These are phyloP conservation scores for Ailuropoda melanoleuca DNA, from an alignment of 2,113 vertebrate genomes.

Conservation along the genomic window DNA sequence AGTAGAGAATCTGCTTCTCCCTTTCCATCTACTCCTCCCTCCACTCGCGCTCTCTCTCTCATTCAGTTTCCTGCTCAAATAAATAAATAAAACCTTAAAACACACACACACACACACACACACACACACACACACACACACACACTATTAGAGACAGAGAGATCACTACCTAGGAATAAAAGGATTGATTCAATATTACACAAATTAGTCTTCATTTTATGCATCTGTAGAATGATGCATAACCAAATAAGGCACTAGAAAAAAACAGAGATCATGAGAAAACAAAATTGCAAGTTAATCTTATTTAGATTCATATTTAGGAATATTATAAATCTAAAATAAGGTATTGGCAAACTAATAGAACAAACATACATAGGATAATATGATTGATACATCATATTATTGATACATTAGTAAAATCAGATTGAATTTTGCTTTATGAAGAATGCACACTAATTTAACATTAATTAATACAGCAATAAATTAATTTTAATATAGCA, in stretches of 20 bases:
- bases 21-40: not conserved
- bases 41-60: not conserved
- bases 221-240: not conserved
- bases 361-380: not conserved
- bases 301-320: not conserved
- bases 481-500: not conserved
- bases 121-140: too few relatives aligned
- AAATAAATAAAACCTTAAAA: not conserved
- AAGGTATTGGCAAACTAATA: not conserved
- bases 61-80: not conserved
- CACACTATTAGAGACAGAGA: not conserved
- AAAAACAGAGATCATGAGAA: not conserved
- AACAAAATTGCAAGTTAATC: not conserved
- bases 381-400: not conserved
- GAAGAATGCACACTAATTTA: not conserved
- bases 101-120: too few relatives aligned
- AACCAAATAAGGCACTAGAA: not conserved
- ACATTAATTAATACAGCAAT: not conserved
- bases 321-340: not conserved
- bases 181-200: not conserved
- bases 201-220: not conserved
- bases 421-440: not conserved
- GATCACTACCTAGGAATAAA: not conserved
- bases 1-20: not conserved
- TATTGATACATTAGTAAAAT: not conserved